Evolutionary conservation across 1,140 invertebrate species (phyloP).

Genomic region (Apis cerana): DNA sequence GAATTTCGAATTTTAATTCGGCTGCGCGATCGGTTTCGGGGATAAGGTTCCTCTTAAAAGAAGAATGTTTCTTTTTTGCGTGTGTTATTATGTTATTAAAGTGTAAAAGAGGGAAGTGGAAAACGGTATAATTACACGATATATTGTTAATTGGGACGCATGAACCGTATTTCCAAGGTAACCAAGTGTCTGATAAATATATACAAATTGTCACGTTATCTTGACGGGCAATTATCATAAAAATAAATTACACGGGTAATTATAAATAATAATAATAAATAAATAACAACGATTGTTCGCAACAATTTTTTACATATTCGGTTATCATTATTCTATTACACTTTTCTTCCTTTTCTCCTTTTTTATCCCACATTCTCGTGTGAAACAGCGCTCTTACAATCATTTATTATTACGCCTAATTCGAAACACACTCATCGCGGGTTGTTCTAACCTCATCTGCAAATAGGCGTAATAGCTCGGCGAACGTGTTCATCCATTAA

Average conservation of each 20-base stretch:
- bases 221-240: background rate
- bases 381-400: no score
- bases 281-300: background rate
- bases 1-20: conserved; percentile 16
- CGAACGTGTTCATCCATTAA: background rate
- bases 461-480: no score
- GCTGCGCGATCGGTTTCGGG: background rate
- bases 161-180: background rate
- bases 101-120: background rate
- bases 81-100: background rate
- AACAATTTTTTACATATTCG: conserved; percentile 7
- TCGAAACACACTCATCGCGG: no score
- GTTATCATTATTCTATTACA: conserved; percentile 56
- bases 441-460: no score
- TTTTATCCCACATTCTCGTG: no score
- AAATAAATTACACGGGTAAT: background rate
- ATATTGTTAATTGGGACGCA: background rate
- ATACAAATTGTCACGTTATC: background rate
- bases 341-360: conserved; percentile 41
- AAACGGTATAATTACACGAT: background rate
- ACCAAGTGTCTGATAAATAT: background rate
- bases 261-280: no score
- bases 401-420: no score
- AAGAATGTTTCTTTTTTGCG: background rate
- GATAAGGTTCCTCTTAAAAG: background rate